A percentile compares a stretch with the other conserved stretches of the same genome.
These are phyloP conservation scores for Istiophorus platypterus DNA, from an alignment of 2,113 vertebrate genomes.

Conservation along the genomic window DNA sequence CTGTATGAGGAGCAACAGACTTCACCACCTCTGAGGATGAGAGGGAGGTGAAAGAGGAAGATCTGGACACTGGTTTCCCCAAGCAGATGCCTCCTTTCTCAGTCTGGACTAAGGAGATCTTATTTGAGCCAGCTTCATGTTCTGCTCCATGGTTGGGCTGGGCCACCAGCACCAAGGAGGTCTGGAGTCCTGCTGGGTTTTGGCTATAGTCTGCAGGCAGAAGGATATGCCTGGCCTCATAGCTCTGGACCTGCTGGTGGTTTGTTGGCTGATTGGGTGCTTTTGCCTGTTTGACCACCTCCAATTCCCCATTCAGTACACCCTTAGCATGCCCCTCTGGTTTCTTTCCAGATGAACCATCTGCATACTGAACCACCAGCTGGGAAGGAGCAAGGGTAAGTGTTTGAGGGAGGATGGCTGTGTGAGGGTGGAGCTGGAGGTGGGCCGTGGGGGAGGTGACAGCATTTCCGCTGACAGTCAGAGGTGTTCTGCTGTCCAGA, in stretches of 20 bases:
- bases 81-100: slow-evolving; percentile 90
- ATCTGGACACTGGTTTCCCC: slow-evolving; percentile 89
- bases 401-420: slow-evolving; percentile 90
- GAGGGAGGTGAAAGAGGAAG: slow-evolving; percentile 80
- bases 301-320: slow-evolving; percentile 91
- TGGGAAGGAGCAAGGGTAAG: slow-evolving; percentile 94
- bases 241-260: slow-evolving; percentile 89
- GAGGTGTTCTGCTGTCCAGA: slow-evolving; percentile 91
- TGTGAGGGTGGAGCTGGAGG: slow-evolving; percentile 93
- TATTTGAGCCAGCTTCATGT: slow-evolving; percentile 86
- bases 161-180: slow-evolving; percentile 95
- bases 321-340: slow-evolving; percentile 89
- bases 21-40: slow-evolving; percentile 89
- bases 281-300: slow-evolving; percentile 86
- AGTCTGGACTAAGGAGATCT: slow-evolving; percentile 87
- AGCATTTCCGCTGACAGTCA: slow-evolving; percentile 84
- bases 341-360: slow-evolving; percentile 87
- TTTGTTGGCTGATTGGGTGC: slow-evolving; percentile 78
- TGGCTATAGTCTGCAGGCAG: slow-evolving; percentile 90
- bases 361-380: slow-evolving; percentile 94
- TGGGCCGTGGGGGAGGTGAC: slow-evolving; percentile 86
- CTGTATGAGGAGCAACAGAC: slow-evolving; percentile 88
- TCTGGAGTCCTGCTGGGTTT: slow-evolving; percentile 90
- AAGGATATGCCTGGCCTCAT: slow-evolving; percentile 93
- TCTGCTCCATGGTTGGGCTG: slow-evolving; percentile 87